Base-by-base conservation (phyloP, 2,797 vertebrate species). In the Kryptolebias ocellatus region DNA sequence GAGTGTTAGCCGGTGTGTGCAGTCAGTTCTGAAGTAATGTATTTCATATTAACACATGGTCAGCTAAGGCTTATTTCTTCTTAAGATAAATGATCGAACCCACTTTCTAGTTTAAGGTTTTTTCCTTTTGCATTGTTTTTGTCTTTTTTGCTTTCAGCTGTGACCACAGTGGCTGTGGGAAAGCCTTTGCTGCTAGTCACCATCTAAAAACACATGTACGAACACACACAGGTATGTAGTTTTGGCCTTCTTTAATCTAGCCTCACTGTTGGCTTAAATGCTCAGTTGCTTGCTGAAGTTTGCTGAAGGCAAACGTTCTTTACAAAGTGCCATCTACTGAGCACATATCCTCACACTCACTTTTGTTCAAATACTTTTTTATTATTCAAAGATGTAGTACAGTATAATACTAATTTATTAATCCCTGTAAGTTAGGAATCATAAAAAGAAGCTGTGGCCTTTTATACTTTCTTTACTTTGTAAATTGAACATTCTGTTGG, bases 161-260 rank as follows among this genome's bases (percentile, higher is more conserved):
- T 89, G 98, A 99, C 87, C 98, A 99, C 2, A 95, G 97, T 70
- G 98, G 98, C 83, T 99, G 98, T 87, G 98, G 98, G 64, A 99
- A 99, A 90, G 97, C 98, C 59, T 99, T 99, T 90, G 98, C 98
- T 85, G 98, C 96, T 67, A 99, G 98, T 93, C 98, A 99, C 91
- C 98, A 99, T 88, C 95, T 99, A 77, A 99, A 98, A 94, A 99
- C 97, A n/a, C 98, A 99, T 1, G 97, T 97, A 84, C 95, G 98
- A 83, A 99, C 97, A 74, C 98, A 99, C 89, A 99, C 97, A 86
- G 98, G 98, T 99, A 87, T 37, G 52, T 51, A 8, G 64, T 42
- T 29, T 39, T 50, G 15, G 34, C 39, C 57, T 42, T 42, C 12
- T 1, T 56, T 44, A n/a, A 28, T 34, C n/a, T 11, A 16, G n/a